A percentile compares a stretch with the other conserved stretches of the same genome.
phyloP scores from a whole-genome alignment of 2,888 invertebrate genomes.

The Onchidella celtica region DNA sequence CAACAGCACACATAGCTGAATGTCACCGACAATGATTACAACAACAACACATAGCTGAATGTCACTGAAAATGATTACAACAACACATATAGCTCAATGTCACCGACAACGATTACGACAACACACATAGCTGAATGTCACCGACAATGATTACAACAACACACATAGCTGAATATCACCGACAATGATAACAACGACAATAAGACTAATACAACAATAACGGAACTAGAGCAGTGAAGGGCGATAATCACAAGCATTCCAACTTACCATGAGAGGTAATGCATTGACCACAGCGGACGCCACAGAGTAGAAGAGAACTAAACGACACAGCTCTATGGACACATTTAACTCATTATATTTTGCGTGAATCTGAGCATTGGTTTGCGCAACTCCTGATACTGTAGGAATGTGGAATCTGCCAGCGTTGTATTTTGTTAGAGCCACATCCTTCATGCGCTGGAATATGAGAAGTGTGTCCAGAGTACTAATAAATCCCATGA shows the following conservation, averaged over 20 bases:
- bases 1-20: too few relatives aligned
- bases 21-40: too few relatives aligned
- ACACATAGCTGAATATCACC: not conserved
- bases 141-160: too few relatives aligned
- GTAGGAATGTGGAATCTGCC: slow-evolving; percentile 62
- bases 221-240: too few relatives aligned
- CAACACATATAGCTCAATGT: too few relatives aligned
- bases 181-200: too few relatives aligned
- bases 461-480: slow-evolving; percentile 63
- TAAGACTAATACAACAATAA: too few relatives aligned
- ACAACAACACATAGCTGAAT: too few relatives aligned
- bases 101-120: too few relatives aligned
- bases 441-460: slow-evolving; percentile 62
- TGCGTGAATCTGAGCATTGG: slow-evolving; percentile 57
- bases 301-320: slow-evolving; percentile 59
- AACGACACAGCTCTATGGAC: slow-evolving; percentile 67
- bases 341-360: slow-evolving; percentile 65
- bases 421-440: slow-evolving; percentile 65
- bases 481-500: slow-evolving; percentile 60
- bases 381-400: slow-evolving; percentile 16
- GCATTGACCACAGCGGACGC: slow-evolving; percentile 59
- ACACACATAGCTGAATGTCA: too few relatives aligned
- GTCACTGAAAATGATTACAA: too few relatives aligned
- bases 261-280: slow-evolving; percentile 69
- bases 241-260: too few relatives aligned